Conservation (phyloP, 2,113 vertebrate genomes). For the Lipophrys pholis region DNA sequence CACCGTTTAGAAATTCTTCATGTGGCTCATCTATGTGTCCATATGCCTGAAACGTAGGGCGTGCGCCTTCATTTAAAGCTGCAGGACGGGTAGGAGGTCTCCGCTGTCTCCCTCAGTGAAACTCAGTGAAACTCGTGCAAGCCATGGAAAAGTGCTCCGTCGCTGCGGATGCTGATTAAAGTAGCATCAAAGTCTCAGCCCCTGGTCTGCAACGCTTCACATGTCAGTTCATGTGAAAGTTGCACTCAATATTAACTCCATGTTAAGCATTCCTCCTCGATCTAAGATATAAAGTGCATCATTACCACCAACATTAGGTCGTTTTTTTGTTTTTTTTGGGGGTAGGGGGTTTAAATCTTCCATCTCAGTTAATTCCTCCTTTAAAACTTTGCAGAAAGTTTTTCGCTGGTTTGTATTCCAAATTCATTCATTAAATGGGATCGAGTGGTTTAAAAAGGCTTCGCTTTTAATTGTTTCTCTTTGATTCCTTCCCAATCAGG, state of each 20-base stretch:
- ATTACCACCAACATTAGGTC: slow-evolving; percentile 22
- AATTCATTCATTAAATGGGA: slow-evolving; percentile 55
- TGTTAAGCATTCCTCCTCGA: slow-evolving; percentile 29
- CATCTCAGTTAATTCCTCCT: slow-evolving; percentile 44
- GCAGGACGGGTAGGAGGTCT: slow-evolving; percentile 29
- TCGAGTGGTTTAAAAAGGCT: slow-evolving; percentile 47
- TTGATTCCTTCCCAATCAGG: slow-evolving; percentile 54
- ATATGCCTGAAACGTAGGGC: slow-evolving; percentile 1
- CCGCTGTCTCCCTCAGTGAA: slow-evolving; percentile 33
- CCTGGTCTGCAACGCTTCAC: slow-evolving; percentile 45
- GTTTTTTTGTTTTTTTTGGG: neutral
- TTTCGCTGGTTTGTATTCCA: slow-evolving; percentile 37
- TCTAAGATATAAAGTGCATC: slow-evolving; percentile 35
- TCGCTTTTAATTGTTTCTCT: slow-evolving; percentile 63
- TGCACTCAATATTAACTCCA: slow-evolving; percentile 27
- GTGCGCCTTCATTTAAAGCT: slow-evolving; percentile 37
- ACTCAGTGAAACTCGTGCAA: slow-evolving; percentile 24
- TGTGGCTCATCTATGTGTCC: slow-evolving; percentile 11
- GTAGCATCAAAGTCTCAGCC: slow-evolving; percentile 50
- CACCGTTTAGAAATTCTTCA: slow-evolving; percentile 23
- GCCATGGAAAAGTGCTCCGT: slow-evolving; percentile 20
- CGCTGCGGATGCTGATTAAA: slow-evolving; percentile 55
- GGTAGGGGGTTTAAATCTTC: slow-evolving; percentile 28
- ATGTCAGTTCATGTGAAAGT: slow-evolving; percentile 42
- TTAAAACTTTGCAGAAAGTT: slow-evolving; percentile 58